Base-by-base conservation (phyloP, 2,113 vertebrate genomes). In the Agelaius phoeniceus region DNA sequence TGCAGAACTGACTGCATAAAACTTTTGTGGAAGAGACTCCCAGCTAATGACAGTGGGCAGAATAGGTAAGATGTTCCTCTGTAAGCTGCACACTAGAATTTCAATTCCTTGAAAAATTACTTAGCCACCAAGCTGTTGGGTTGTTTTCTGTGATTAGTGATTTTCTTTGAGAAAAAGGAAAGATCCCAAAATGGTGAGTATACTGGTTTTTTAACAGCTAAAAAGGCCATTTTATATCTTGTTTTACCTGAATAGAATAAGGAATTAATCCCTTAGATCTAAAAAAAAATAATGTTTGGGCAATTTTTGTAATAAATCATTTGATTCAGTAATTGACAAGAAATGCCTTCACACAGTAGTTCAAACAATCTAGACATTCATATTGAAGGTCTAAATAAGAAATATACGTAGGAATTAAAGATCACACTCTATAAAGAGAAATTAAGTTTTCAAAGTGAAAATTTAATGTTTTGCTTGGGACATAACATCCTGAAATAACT, bases 401-500 rank as follows among this genome's bases (percentile, higher is more conserved):
- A 87, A 68, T 51, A 69, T 28, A 46, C 22, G 74, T 54, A 88
- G 62, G 43, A 75, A 88, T 49, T 74, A 75, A 74, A 84, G 1
- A 72, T 4, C 28, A 52, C 19, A 46, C 28, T 61, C 79, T 72
- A 72, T 35, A 69, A 57, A 78, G n/a, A 57, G 11, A 92, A 88
- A 80, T 59, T 75, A 80, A 84, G 84, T 93, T 90, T 66, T 37
- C 61, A 86, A 94, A 88, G n/a, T 35, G 39, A 88, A 96, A 93
- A 94, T 86, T 76, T 77, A 90, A 66, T 62, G 31, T 86, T 72
- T 71, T 93, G 18, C 71, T 87, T 76, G 73, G 83, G 90, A 92
- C 78, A 86, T 93, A 93, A 90, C 84, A 93, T 84, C 58, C 75
- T 86, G 95, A 97, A 97, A 97, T 96, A 96, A 95, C 67, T 73